These are phyloP conservation scores for Drosophila paramelanica DNA, from an alignment of 2,888 invertebrate species.

Conservation along the genomic window DNA sequence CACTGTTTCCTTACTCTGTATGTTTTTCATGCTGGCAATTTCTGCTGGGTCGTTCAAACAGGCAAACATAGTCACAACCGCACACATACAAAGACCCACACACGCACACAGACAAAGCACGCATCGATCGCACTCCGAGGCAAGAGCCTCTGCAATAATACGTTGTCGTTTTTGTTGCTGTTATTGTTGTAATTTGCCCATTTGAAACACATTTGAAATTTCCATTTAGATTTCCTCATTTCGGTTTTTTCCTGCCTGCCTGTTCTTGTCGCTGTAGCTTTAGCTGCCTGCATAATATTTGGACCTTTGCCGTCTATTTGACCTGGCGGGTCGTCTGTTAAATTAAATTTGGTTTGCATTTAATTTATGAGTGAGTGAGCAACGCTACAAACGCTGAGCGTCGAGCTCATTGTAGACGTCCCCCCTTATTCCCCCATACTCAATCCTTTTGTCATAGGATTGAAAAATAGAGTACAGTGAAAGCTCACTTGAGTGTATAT, in stretches of 20 bases:
- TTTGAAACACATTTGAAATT: slow-evolving; percentile 79
- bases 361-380: slow-evolving; percentile 56
- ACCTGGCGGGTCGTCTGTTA: slow-evolving; percentile 71
- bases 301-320: slow-evolving; percentile 63
- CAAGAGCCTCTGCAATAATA: slow-evolving; percentile 2
- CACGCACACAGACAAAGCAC: slow-evolving; percentile 13
- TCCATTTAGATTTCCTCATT: slow-evolving; percentile 74
- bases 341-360: slow-evolving; percentile 74
- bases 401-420: slow-evolving; percentile 8
- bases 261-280: slow-evolving; percentile 8
- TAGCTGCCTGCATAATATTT: slow-evolving; percentile 67
- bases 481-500: background rate
- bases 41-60: slow-evolving; percentile 28
- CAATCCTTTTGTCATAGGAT: slow-evolving; percentile 35
- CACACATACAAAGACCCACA: slow-evolving; percentile 4
- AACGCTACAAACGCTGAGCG: slow-evolving; percentile 17
- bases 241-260: slow-evolving; percentile 32
- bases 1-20: background rate
- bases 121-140: background rate
- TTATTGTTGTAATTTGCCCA: slow-evolving; percentile 63
- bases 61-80: slow-evolving; percentile 16
- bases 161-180: slow-evolving; percentile 15
- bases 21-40: slow-evolving; percentile 14
- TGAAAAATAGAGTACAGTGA: background rate
- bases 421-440: background rate